A percentile compares a stretch with the other conserved stretches of the same genome.
phyloP scores from a whole-genome alignment of 2,797 vertebrate genomes.

The Discoglossus pictus region DNA sequence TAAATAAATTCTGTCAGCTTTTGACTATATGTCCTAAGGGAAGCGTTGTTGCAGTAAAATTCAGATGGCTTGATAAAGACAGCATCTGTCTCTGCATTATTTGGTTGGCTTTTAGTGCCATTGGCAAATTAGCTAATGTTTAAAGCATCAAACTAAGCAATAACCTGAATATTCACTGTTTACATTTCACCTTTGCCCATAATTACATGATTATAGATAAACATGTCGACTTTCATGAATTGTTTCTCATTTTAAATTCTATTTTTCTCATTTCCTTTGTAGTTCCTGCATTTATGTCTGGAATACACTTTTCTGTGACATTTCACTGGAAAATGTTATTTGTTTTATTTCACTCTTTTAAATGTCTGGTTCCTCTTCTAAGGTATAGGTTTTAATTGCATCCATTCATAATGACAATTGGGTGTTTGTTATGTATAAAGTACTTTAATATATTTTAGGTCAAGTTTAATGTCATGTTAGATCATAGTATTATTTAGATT shows the following conservation, averaged over 20 bases:
- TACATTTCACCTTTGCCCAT: conserved; percentile 16
- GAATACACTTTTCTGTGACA: conserved; percentile 10
- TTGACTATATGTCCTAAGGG: conserved; percentile 43
- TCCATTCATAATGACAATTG: neutral
- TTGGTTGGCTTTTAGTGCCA: conserved; percentile 20
- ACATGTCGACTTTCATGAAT: conserved; percentile 27
- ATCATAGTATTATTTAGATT: conserved; percentile 47
- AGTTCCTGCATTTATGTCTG: conserved; percentile 8
- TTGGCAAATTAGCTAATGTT: conserved; percentile 36
- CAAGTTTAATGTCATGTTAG: neutral
- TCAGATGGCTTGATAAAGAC: conserved; percentile 42
- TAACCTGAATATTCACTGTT: conserved; percentile 9
- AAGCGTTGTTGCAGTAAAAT: conserved; percentile 48
- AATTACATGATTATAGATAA: conserved; percentile 28
- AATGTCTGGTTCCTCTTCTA: conserved; percentile 14
- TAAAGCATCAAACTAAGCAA: conserved; percentile 6
- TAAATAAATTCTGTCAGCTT: conserved; percentile 46
- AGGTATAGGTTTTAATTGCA: neutral
- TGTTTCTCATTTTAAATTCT: conserved; percentile 14
- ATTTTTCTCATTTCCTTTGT: conserved; percentile 17
- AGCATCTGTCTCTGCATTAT: conserved; percentile 25
- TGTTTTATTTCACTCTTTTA: conserved; percentile 1
- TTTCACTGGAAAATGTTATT: neutral
- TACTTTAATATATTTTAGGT: too few species aligned
- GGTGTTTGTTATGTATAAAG: neutral